Evolutionary conservation across 2,888 invertebrate species (phyloP).

Genomic region (Halictus quadricinctus): DNA sequence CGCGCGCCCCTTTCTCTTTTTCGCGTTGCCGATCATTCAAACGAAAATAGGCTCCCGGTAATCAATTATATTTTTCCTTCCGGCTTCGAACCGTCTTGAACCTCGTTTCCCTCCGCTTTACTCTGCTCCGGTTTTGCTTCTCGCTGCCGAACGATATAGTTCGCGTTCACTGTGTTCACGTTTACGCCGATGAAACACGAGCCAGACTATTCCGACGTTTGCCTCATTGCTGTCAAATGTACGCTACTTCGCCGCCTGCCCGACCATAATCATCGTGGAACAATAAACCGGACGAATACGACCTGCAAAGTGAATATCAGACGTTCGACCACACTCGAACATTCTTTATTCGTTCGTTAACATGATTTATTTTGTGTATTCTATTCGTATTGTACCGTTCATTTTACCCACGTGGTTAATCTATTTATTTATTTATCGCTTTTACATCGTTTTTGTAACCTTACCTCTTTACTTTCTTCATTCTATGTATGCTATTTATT

Average conservation of each 20-base stretch:
- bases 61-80: conserved; percentile 42
- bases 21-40: conserved; percentile 20
- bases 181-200: conserved; percentile 5
- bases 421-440: too few relatives aligned
- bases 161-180: conserved; percentile 1
- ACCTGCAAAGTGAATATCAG: neutral
- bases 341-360: neutral
- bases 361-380: neutral
- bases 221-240: neutral
- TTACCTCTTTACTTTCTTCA: too few relatives aligned
- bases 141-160: conserved; percentile 2
- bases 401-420: neutral
- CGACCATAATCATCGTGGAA: neutral
- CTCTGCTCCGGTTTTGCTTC: neutral
- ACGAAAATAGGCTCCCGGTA: conserved; percentile 14
- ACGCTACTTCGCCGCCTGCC: neutral
- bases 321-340: neutral
- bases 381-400: neutral
- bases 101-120: neutral
- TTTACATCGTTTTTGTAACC: too few relatives aligned
- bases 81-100: conserved; percentile 5
- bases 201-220: neutral
- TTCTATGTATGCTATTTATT: neutral
- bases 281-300: conserved; percentile 6
- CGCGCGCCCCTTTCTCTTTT: conserved; percentile 13